These are phyloP conservation scores for Ditula angustiorana DNA, from an alignment of 2,888 invertebrate species.

Conservation along the genomic window DNA sequence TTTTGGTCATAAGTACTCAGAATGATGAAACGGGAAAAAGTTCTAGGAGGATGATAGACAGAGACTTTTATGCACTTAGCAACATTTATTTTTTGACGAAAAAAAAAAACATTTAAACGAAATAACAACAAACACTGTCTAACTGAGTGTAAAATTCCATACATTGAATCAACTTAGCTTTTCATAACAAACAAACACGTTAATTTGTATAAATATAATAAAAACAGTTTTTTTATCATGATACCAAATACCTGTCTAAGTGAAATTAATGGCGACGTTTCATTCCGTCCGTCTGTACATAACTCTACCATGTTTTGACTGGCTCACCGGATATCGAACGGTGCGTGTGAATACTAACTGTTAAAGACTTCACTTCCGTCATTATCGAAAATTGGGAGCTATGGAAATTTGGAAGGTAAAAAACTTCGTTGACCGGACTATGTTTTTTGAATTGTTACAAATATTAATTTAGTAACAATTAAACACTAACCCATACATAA, in stretches of 20 bases:
- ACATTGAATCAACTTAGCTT: no score
- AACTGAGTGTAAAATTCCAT: no score
- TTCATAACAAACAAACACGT: no score
- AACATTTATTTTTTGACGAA: no score
- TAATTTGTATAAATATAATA: background rate
- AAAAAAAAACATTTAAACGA: no score
- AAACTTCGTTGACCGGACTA: background rate
- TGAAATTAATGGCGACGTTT: constrained; percentile 21
- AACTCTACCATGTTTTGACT: constrained; percentile 12
- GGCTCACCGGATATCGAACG: constrained; percentile 17
- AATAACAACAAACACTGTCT: no score
- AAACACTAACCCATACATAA: no score
- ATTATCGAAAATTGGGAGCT: background rate
- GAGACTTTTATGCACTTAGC: no score
- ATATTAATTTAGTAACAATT: no score
- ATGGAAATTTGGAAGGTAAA: background rate
- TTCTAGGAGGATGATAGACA: no score
- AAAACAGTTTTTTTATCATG: background rate
- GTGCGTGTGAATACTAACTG: constrained; percentile 15
- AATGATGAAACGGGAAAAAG: no score
- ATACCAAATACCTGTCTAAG: background rate
- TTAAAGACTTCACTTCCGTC: constrained; percentile 18
- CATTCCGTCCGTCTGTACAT: constrained; percentile 6
- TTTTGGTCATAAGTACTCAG: no score
- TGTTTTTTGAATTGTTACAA: background rate